Conservation (phyloP, 2,888 invertebrate genomes). For the Adelphocoris suturalis region DNA sequence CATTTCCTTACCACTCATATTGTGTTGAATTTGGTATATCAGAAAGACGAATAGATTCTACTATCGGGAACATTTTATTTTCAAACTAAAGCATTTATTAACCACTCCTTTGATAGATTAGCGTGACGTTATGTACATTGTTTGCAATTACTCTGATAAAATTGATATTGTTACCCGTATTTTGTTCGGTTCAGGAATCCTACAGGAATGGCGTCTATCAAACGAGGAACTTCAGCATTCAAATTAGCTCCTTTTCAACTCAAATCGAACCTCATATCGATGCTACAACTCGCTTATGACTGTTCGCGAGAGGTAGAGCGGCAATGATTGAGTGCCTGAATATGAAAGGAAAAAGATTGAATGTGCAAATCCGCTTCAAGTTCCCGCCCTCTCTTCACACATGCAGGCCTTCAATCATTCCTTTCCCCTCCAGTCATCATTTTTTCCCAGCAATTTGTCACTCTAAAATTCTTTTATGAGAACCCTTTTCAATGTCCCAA, state of each 20-base stretch:
- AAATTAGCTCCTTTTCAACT: background rate
- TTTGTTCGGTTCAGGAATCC: too few relatives aligned
- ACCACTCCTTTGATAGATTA: too few relatives aligned
- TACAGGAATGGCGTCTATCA: too few relatives aligned
- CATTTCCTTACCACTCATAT: too few relatives aligned
- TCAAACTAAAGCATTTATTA: too few relatives aligned
- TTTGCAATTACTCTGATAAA: too few relatives aligned
- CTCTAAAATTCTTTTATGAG: constrained; percentile 29
- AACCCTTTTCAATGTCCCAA: constrained; percentile 5
- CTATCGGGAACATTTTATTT: too few relatives aligned
- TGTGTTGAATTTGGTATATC: too few relatives aligned
- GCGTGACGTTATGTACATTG: too few relatives aligned
- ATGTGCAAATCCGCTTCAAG: background rate
- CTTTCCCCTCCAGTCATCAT: background rate
- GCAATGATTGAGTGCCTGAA: constrained; percentile 8
- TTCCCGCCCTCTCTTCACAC: background rate
- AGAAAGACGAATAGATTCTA: too few relatives aligned
- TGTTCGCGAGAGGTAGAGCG: background rate
- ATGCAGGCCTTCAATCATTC: constrained; percentile 3
- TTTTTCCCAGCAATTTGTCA: constrained; percentile 20
- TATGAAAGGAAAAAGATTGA: constrained; percentile 12
- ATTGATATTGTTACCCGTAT: too few relatives aligned
- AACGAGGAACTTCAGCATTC: too few relatives aligned
- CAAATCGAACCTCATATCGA: background rate
- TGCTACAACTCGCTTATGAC: background rate